A percentile compares a stretch with the other conserved stretches of the same genome.
Conservation (phyloP, 2,113 vertebrate genomes). For the Trogon surrucura region DNA sequence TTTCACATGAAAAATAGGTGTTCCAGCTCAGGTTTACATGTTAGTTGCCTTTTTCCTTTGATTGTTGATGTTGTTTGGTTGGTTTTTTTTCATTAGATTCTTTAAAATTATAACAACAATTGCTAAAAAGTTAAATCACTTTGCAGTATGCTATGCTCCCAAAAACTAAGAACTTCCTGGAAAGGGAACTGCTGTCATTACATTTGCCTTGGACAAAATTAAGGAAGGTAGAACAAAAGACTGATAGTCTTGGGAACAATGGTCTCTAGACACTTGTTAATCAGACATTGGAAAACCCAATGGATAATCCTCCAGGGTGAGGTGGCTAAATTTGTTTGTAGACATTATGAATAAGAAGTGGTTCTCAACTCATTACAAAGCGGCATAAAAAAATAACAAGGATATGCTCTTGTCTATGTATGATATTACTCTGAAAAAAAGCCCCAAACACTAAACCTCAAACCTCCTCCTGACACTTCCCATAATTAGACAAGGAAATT, state of each 20-base stretch:
- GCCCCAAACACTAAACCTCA: not conserved
- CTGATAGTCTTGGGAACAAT: slow-evolving; percentile 46
- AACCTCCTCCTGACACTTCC: not conserved
- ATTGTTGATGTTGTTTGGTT: not conserved
- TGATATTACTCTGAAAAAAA: not conserved
- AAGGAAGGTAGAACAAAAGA: slow-evolving; percentile 37
- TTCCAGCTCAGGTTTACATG: not conserved
- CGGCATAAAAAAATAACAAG: slow-evolving; percentile 34
- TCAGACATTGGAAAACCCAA: slow-evolving; percentile 61
- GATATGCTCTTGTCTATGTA: slow-evolving; percentile 2
- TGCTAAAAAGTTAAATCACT: not conserved
- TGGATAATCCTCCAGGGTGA: slow-evolving; percentile 52
- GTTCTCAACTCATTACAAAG: slow-evolving; percentile 54
- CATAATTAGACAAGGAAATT: slow-evolving; percentile 27
- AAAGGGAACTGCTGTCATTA: slow-evolving; percentile 30
- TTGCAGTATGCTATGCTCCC: not conserved
- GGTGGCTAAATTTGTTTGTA: slow-evolving; percentile 68
- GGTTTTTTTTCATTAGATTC: not conserved
- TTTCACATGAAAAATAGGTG: not conserved
- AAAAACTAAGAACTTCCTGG: not conserved
- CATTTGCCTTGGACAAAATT: slow-evolving; percentile 55
- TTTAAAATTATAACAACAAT: not conserved
- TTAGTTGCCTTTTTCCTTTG: not conserved
- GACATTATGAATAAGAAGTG: slow-evolving; percentile 63
- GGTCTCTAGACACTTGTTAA: slow-evolving; percentile 67